Evolutionary conservation across 2,888 invertebrate species (phyloP).

Genomic region (Cerastis leucographa): DNA sequence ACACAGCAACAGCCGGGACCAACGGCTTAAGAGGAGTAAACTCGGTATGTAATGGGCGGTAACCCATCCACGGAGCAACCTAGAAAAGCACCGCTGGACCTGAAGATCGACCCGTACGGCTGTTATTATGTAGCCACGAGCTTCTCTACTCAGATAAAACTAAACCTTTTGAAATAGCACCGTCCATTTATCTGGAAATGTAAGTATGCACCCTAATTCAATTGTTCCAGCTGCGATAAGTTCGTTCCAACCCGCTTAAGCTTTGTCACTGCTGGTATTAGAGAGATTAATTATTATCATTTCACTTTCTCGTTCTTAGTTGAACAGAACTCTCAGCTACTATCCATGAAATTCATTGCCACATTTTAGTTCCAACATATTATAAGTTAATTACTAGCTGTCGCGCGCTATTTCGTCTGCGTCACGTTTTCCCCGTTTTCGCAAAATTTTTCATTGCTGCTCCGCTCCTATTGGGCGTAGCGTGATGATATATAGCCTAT

Average conservation of each 20-base stretch:
- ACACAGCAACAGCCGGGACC: too few relatives aligned
- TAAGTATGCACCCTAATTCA: slow-evolving; percentile 53
- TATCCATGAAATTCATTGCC: slow-evolving; percentile 30
- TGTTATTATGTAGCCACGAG: too few relatives aligned
- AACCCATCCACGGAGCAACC: too few relatives aligned
- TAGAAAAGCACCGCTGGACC: too few relatives aligned
- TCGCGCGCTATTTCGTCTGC: too few relatives aligned
- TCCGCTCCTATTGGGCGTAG: too few relatives aligned
- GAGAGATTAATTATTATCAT: slow-evolving; percentile 49
- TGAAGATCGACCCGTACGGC: too few relatives aligned
- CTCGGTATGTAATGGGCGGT: too few relatives aligned
- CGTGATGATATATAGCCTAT: too few relatives aligned
- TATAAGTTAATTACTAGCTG: slow-evolving; percentile 1
- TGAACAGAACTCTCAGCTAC: slow-evolving; percentile 4
- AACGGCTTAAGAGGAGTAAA: too few relatives aligned
- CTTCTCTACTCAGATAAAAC: background rate
- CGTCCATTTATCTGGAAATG: slow-evolving; percentile 37
- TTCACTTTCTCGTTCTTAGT: slow-evolving; percentile 28
- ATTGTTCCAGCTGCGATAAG: slow-evolving; percentile 58
- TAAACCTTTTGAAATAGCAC: slow-evolving; percentile 3
- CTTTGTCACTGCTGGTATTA: slow-evolving; percentile 53
- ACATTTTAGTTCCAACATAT: slow-evolving; percentile 9
- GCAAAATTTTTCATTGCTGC: too few relatives aligned
- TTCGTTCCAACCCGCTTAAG: slow-evolving; percentile 55
- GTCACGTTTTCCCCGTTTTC: too few relatives aligned